Conservation (phyloP, 2,113 vertebrate genomes). For the Scopus umbretta region DNA sequence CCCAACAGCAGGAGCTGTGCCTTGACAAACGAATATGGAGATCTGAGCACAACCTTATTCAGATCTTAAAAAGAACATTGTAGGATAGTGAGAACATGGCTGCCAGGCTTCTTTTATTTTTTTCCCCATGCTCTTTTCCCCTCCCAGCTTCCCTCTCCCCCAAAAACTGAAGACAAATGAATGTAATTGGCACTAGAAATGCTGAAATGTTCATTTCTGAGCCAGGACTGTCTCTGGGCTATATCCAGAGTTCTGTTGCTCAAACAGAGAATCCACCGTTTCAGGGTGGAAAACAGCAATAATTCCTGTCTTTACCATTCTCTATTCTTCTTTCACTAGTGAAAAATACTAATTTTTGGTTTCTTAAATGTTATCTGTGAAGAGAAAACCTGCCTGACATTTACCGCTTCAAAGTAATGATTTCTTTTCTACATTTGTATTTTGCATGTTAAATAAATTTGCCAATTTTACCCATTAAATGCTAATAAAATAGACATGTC, state of each 20-base stretch:
- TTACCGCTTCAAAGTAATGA: background rate
- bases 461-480: background rate
- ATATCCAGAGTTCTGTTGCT: constrained; percentile 50
- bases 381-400: constrained; percentile 13
- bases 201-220: constrained; percentile 57
- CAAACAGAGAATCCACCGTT: constrained; percentile 51
- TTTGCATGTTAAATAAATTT: background rate
- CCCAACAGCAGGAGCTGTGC: constrained; percentile 29
- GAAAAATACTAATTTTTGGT: constrained; percentile 33
- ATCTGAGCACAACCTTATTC: constrained; percentile 38
- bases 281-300: constrained; percentile 38
- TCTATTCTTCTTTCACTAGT: constrained; percentile 32
- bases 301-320: constrained; percentile 26
- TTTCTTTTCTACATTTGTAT: background rate
- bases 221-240: constrained; percentile 48
- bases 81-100: background rate
- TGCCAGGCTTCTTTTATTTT: constrained; percentile 7
- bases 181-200: constrained; percentile 57
- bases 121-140: background rate
- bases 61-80: constrained; percentile 42
- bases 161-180: constrained; percentile 41
- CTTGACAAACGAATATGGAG: constrained; percentile 33
- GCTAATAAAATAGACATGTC: background rate
- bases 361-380: background rate
- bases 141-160: background rate